These are phyloP conservation scores for Brachionus asplanchnoidis DNA, from an alignment of 1,140 invertebrate species.

Conservation along the genomic window DNA sequence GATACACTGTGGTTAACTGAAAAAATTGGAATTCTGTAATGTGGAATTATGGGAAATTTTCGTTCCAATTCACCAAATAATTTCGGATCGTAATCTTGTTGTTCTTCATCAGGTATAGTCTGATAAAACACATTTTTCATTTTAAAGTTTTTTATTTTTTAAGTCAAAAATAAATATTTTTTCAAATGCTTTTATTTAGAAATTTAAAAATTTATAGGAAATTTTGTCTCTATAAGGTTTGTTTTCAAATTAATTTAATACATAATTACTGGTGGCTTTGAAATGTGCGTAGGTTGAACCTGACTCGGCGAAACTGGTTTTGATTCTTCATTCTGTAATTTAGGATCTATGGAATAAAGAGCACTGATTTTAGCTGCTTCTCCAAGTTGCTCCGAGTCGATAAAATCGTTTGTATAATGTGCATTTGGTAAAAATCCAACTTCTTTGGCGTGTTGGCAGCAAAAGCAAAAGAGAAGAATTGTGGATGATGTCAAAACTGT, in stretches of 20 bases:
- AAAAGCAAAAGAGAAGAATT: conserved; percentile 22
- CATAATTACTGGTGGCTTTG: not conserved
- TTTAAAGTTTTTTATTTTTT: not conserved
- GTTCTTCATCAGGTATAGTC: conserved; percentile 2
- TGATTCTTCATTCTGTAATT: not conserved
- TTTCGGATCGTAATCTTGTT: not conserved
- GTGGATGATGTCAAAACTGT: conserved; percentile 30
- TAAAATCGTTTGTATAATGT: not conserved
- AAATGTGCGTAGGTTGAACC: not conserved
- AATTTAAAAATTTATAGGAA: not conserved
- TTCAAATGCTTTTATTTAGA: not conserved
- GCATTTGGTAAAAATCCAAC: conserved; percentile 4
- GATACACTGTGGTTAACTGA: not conserved
- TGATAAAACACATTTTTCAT: not conserved
- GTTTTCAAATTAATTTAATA: not conserved
- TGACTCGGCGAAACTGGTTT: not conserved
- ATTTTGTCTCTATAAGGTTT: not conserved
- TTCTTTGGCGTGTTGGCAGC: conserved; percentile 20
- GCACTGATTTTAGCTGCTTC: conserved; percentile 31
- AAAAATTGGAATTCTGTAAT: not conserved
- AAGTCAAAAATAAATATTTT: not conserved
- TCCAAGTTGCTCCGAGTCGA: not conserved
- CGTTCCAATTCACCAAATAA: not conserved
- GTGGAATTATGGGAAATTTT: not conserved
- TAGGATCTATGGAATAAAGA: conserved; percentile 32